These are phyloP conservation scores for Rugalucina vietnamica DNA, from an alignment of 2,888 invertebrate genomes.

Conservation along the genomic window DNA sequence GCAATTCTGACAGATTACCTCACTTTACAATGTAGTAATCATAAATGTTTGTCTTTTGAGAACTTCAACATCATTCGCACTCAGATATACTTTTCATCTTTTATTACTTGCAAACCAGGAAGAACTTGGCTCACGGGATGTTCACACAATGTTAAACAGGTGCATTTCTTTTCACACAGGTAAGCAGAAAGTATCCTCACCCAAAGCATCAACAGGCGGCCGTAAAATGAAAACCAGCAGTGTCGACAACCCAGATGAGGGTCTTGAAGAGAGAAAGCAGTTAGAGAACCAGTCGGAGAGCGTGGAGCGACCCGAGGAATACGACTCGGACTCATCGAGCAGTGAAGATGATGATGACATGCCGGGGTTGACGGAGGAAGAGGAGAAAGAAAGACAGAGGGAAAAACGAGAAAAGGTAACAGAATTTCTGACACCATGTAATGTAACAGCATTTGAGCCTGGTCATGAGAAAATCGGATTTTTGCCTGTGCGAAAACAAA, in stretches of 20 bases:
- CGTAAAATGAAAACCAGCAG: slow-evolving; percentile 23
- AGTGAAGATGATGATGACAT: slow-evolving; percentile 86
- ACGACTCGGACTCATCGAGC: slow-evolving; percentile 66
- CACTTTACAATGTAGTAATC: too few relatives aligned
- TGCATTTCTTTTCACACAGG: too few relatives aligned
- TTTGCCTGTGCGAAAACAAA: too few relatives aligned
- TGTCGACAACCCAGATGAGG: neutral
- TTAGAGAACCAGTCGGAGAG: slow-evolving; percentile 27
- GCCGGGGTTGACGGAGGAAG: slow-evolving; percentile 81
- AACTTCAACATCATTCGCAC: too few relatives aligned
- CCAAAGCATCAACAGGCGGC: slow-evolving; percentile 47
- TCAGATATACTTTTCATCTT: too few relatives aligned
- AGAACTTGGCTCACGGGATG: too few relatives aligned
- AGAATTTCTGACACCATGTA: neutral
- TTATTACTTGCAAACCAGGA: too few relatives aligned
- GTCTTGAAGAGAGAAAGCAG: slow-evolving; percentile 9
- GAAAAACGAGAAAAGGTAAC: slow-evolving; percentile 79
- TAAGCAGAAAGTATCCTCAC: slow-evolving; percentile 57
- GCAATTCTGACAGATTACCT: too few relatives aligned
- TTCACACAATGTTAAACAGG: too few relatives aligned
- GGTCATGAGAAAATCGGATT: too few relatives aligned
- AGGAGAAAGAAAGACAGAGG: slow-evolving; percentile 73
- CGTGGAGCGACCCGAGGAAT: slow-evolving; percentile 85
- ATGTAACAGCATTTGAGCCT: too few relatives aligned
- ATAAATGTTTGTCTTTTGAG: too few relatives aligned